Evolutionary conservation across 2,797 vertebrate species (phyloP), one percentile per base, ranked within the genome.

Genomic region (Menidia menidia): DNA sequence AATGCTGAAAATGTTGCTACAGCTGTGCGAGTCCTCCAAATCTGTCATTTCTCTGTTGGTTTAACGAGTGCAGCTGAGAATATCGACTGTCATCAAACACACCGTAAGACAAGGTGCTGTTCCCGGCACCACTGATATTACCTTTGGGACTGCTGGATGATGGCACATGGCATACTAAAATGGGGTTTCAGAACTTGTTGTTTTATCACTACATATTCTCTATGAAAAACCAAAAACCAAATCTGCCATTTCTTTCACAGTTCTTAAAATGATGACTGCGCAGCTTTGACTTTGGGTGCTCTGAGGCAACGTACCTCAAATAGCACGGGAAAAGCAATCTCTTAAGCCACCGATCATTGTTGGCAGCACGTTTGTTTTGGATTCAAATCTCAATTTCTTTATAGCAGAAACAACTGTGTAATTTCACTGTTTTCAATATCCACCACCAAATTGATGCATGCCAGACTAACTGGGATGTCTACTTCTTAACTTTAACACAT

Each of bases 51-150:
- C 30, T 62, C 82, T 79, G 81, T 84, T 78, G 5, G 51, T 84
- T 84, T 59, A 78, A 78, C 71, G 63, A 41, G 75, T 50, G 63
- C 64, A 50, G 60, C 78, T 35, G 59, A 67, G 60, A 15, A 72
- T 69, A 74, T 81, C 68, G 9, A 66, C 68, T 79, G 73, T 84
- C 72, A 48, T 56, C 44, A 19, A 60, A 75, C 68, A 41, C 56
- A 61, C 66, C 41, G 59, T 75, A 82, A 78, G 77, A 72, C 77
- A 62, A 59, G 83, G 61, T 64, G 30, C 64, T 69, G 83, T 45
- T 83, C 83, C 78, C 71, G 77, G 91, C 90, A 81, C 82, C 12
- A 1, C 74, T 80, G 83, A 90, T 87, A 75, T 85, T 72, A 85
- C 79, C 69, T 84, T 75, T 48, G 59, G 76, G 66, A 75, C 66